These are phyloP conservation scores for Horisme vitalbata DNA, from an alignment of 2,888 invertebrate species.

Conservation along the genomic window DNA sequence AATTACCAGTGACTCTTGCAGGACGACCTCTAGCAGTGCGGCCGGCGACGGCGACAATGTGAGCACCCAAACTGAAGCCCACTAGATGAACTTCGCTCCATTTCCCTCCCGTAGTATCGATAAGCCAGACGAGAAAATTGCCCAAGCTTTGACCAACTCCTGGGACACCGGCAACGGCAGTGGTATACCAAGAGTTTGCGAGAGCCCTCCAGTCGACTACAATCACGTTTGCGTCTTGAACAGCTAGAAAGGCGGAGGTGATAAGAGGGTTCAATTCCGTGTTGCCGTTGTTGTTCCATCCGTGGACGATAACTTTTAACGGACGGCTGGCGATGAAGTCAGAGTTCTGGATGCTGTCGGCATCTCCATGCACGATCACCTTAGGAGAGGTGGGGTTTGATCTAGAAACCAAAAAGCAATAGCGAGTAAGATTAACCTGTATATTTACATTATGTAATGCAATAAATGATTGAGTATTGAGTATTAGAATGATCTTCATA, in stretches of 20 bases:
- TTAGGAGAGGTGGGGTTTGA: slow-evolving; percentile 51
- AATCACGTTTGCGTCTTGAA: slow-evolving; percentile 60
- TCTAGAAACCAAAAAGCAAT: slow-evolving; percentile 38
- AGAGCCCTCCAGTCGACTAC: slow-evolving; percentile 64
- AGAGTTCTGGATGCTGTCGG: slow-evolving; percentile 36
- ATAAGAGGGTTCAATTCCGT: slow-evolving; percentile 18
- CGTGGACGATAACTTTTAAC: slow-evolving; percentile 23
- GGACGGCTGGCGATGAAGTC: slow-evolving; percentile 16
- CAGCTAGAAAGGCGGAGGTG: slow-evolving; percentile 19
- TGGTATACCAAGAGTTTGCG: slow-evolving; percentile 47
- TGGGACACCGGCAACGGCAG: slow-evolving; percentile 56
- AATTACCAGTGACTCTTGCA: slow-evolving; percentile 58
- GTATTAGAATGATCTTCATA: too few species aligned
- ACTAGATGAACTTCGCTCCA: slow-evolving; percentile 66
- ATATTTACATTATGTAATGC: too few species aligned
- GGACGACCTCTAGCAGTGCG: slow-evolving; percentile 42
- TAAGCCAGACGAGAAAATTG: slow-evolving; percentile 63
- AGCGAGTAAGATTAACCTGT: neutral
- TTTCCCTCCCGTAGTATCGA: slow-evolving; percentile 57
- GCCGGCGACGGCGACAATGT: slow-evolving; percentile 64
- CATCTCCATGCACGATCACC: slow-evolving; percentile 50
- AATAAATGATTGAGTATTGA: too few species aligned
- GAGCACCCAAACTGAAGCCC: slow-evolving; percentile 74
- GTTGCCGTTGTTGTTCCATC: slow-evolving; percentile 27
- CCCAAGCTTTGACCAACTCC: slow-evolving; percentile 59